Conservation (phyloP, 2,113 vertebrate genomes). For the Oncorhynchus masou region DNA sequence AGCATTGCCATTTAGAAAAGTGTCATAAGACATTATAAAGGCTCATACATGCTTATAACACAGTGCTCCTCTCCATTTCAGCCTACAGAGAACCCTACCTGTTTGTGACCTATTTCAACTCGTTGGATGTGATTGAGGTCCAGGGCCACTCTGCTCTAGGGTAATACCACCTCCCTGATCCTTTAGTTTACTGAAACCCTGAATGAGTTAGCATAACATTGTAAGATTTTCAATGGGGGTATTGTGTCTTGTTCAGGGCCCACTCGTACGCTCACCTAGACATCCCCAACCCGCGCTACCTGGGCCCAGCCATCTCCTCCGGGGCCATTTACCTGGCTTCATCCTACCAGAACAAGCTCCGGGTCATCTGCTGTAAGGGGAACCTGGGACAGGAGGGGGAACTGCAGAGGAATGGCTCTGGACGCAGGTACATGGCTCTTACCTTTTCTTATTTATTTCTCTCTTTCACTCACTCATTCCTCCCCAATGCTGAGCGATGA, state of each 20-base stretch:
- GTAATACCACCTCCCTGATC: constrained; percentile 67
- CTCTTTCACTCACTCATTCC: no score
- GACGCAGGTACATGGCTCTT: constrained; percentile 59
- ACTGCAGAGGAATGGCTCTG: constrained; percentile 77
- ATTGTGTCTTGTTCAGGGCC: constrained; percentile 71
- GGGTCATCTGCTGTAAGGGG: constrained; percentile 97
- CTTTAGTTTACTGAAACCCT: no score
- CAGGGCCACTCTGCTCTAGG: constrained; percentile 90
- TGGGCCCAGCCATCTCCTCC: constrained; percentile 94
- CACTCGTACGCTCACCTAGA: constrained; percentile 93
- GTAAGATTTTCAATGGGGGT: not conserved
- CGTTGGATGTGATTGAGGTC: constrained; percentile 96
- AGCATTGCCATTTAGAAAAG: no score
- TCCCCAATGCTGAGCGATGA: no score
- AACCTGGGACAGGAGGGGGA: constrained; percentile 94
- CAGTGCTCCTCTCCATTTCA: constrained; percentile 47
- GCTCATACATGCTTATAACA: not conserved
- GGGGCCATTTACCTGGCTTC: constrained; percentile 96
- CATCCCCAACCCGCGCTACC: constrained; percentile 93
- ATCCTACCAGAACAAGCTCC: constrained; percentile 95
- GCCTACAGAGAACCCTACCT: constrained; percentile 97
- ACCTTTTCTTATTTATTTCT: not conserved
- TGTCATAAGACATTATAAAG: no score
- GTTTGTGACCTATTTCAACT: constrained; percentile 99
- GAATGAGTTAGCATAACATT: no score